Evolutionary conservation across 2,888 invertebrate genomes (phyloP), one percentile per base, ranked within the genome.

Genomic region (Crematogaster levior): DNA sequence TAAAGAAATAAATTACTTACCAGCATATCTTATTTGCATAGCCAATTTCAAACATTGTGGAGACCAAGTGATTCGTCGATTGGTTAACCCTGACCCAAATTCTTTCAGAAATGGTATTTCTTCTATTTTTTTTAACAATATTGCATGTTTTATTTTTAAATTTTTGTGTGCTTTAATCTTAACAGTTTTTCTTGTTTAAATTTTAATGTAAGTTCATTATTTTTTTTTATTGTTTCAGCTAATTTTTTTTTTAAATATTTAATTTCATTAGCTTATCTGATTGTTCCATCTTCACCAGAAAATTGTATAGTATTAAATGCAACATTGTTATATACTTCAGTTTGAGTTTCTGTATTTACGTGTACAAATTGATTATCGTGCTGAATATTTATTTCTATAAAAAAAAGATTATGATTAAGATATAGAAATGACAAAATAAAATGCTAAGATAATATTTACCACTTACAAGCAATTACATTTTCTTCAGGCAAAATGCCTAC

Each of bases 401-500:
- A 63, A 40, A 40, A 24, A 56, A 27, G 15, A 40, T 40, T 61
- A 37, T 37, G n/a, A 61, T 61, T 37, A 37, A 60, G 10, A 60
- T 60, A 7, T 60, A n/a, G 9, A 34, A 60, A 60, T 61, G 15
- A 61, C 37, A 61, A 21, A 37, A 61, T 60, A 9, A 60, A 60
- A 61, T 61, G 61, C 0, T 61, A 61, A 40, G 6, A 61, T 61
- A 61, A 61, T 60, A 58, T 60, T 60, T 60, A 10, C n/a, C 34
- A 60, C 60, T 60, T 60, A 60, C 60, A 9, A n/a, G 34, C n/a
- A 60, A 60, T 60, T 60, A 34, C 30, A 60, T 60, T 60, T 60
- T 60, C 60, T 60, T 60, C 60, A 34, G 18, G 7, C 30, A 58
- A 30, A 58, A 58, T 1, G 30, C 2, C 18, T 58, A 7, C 15